Base-by-base conservation (phyloP, 1,140 invertebrate species). In the Drosophila chauvacae region DNA sequence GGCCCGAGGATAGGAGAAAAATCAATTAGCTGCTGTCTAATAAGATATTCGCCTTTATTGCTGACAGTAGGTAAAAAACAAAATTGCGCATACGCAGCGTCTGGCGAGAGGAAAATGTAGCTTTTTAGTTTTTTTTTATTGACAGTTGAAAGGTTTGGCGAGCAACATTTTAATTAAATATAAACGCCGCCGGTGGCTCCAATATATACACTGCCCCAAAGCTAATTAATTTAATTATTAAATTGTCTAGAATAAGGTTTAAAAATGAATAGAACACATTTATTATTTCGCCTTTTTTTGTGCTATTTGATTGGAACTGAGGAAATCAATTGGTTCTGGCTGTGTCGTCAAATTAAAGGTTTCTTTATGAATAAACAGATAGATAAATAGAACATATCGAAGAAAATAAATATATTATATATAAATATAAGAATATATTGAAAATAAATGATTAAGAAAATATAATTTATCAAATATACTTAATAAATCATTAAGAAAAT, bases 161-260 rank as follows among this genome's bases (percentile, higher is more conserved):
- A n/a, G 50, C 53, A 69, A 57, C 79, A 84, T 81, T 90, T 88
- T 84, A 90, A 90, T 90, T 90, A 84, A 90, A 81, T 84, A 84
- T 64, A 59, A 26, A 44, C 48, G 48, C 61, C 37, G 44, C 14
- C 14, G 14, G 51, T 55, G 51, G 51, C 14, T n/a, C 1, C 18
- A 0, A 35, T 14, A 35, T 14, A 53, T n/a, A 39, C 53, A 56
- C 53, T 56, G 35, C 0, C 33, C 33, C 35, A 26, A 23, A 37
- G 18, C 7, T 33, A 37, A 23, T 37, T 37, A 14, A 37, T 23
- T 55, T 16, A 37, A 55, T 55, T n/a, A 37, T 37, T 55, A 37
- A 55, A 55, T 23, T 37, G 5, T 3, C 1, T 3, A 2, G n/a
- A 53, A 37, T 23, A 14, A 6, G 3, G 10, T 2, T 5, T 53